Evolutionary conservation across 2,113 vertebrate genomes (phyloP), one percentile per base, ranked within the genome.

Genomic region (Manacus vitellinus): DNA sequence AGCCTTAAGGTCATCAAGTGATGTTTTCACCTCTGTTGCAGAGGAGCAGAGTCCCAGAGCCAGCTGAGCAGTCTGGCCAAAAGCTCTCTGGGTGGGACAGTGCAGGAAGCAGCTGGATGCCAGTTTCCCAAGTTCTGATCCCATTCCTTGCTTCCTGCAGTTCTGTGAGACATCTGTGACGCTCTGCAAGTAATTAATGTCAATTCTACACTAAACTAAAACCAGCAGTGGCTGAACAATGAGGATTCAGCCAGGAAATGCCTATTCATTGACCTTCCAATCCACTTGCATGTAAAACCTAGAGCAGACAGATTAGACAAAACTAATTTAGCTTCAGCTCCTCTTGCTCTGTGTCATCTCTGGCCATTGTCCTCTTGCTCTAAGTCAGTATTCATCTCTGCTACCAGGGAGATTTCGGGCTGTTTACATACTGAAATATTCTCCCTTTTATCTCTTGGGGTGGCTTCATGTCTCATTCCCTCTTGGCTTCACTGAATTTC

Each of bases 241-340:
- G 44, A 88, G 28, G 52, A 86, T 86, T 74, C 49, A 83, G 63
- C 39, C 78, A 86, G 95, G 94, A 96, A 94, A 93, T 94, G 76
- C 65, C 65, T 65, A 20, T 78, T 84, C 23, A 18, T 28, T 88
- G 92, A 86, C 52, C 52, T 65, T 73, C 63, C 55, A 44, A 56
- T 74, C 39, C 39, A 28, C 14, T 86, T 74, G 35, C 59, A 65
- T 18, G 23, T 31, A 75, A 96, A 94, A 86, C 13, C 17, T 28
- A 56, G 33, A 77, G 39, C 75, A 90, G 43, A 66, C 58, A 89
- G 31, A 52, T 52, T 9, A 52, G 51, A 52, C 23, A 14, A 63
- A 92, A 66, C 15, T 41, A 83, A 37, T 71, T 59, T 51, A 80
- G 17, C 49, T 74, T 88, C 52, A 67, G 2, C 35, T 47, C 31